Conservation (phyloP, 2,797 vertebrate genomes). For the Phataginus tetradactyla region DNA sequence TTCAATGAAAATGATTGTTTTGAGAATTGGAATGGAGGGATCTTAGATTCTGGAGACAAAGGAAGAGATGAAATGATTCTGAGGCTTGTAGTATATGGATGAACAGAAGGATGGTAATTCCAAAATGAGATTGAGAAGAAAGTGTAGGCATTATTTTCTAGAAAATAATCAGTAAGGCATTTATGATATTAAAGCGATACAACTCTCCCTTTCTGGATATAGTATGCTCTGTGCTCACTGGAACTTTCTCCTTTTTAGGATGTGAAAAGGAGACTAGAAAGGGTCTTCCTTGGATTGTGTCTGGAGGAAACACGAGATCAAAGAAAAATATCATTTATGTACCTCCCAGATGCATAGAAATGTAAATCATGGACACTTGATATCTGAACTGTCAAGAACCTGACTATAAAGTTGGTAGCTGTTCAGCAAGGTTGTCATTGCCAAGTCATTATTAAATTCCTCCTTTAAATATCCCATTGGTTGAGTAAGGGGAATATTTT, state of each 20-base stretch:
- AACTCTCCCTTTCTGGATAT: neutral
- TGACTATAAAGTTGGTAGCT: neutral
- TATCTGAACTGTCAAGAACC: neutral
- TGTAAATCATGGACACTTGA: neutral
- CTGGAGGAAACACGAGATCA: neutral
- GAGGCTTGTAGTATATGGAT: neutral
- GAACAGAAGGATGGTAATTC: neutral
- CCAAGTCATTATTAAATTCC: conserved; percentile 49
- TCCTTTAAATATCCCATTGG: conserved; percentile 35
- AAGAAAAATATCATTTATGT: neutral
- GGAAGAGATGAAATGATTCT: neutral
- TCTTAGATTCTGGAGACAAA: neutral
- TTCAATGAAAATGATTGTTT: neutral
- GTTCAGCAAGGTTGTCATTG: neutral
- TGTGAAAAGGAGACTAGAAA: neutral
- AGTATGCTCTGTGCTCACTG: neutral
- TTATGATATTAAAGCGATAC: neutral
- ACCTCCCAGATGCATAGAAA: neutral
- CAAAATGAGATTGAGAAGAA: neutral
- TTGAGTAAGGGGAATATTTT: conserved; percentile 38
- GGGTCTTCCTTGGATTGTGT: neutral
- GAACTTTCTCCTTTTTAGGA: neutral
- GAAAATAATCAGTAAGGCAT: neutral
- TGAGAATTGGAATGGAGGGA: neutral
- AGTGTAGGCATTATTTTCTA: neutral